phyloP scores from a whole-genome alignment of 1,140 invertebrate genomes.

The Coptotermes formosanus region DNA sequence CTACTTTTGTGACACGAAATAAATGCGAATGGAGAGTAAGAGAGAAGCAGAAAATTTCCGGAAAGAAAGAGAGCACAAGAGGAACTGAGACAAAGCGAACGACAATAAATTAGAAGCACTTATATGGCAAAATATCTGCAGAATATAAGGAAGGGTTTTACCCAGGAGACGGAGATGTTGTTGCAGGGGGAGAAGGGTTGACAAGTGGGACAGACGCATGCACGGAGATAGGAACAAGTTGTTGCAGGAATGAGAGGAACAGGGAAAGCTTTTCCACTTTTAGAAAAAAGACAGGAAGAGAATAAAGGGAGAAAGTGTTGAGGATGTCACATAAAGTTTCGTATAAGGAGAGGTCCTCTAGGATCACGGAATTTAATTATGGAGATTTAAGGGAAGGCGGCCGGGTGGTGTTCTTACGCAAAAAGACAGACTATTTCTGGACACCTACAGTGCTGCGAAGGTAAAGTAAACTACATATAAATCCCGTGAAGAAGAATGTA shows the following conservation, averaged over 20 bases:
- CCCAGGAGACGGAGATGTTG: background rate
- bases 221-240: background rate
- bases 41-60: background rate
- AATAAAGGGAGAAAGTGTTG: background rate
- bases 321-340: background rate
- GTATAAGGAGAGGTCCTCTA: background rate
- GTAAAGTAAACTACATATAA: background rate
- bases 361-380: conserved; percentile 1
- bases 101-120: background rate
- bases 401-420: background rate
- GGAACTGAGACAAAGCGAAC: background rate
- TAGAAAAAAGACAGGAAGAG: background rate
- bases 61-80: background rate
- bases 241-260: background rate
- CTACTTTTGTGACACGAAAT: too few species aligned
- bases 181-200: background rate
- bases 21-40: background rate
- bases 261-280: background rate
- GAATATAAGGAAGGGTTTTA: background rate
- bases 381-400: background rate
- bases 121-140: background rate
- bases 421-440: background rate
- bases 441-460: background rate
- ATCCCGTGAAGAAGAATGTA: too few species aligned
- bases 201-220: background rate